These are phyloP conservation scores for Oryzias curvinotus DNA, from an alignment of 2,113 vertebrate genomes.

Conservation along the genomic window DNA sequence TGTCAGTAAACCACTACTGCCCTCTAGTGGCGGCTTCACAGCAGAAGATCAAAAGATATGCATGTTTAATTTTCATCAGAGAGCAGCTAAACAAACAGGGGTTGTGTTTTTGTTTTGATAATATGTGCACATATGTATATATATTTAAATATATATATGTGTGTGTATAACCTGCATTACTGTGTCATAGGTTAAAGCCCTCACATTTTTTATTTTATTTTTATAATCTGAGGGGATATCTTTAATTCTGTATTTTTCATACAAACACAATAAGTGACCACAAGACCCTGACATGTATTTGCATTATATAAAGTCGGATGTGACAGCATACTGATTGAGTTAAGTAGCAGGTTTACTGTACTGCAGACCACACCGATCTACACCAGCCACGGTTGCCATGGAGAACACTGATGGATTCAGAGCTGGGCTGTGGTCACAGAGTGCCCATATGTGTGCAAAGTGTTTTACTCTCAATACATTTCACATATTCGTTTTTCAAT, in stretches of 20 bases:
- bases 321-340: constrained; percentile 64
- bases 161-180: constrained; percentile 26
- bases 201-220: constrained; percentile 7
- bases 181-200: constrained; percentile 50
- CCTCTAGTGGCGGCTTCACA: constrained; percentile 51
- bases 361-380: constrained; percentile 61
- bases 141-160: no score
- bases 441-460: constrained; percentile 54
- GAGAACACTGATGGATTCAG: constrained; percentile 70
- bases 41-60: constrained; percentile 66
- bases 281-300: constrained; percentile 64
- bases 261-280: constrained; percentile 62
- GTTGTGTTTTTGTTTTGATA: constrained; percentile 19
- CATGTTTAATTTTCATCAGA: constrained; percentile 51
- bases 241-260: constrained; percentile 20
- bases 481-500: constrained; percentile 20
- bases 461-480: constrained; percentile 42
- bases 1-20: constrained; percentile 19
- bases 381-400: constrained; percentile 67
- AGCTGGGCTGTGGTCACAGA: constrained; percentile 50
- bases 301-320: constrained; percentile 54
- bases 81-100: constrained; percentile 63
- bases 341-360: constrained; percentile 62
- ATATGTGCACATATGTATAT: no score
- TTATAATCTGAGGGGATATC: constrained; percentile 36